phyloP scores from a whole-genome alignment of 2,113 vertebrate genomes.

The Lepisosteus osseus region DNA sequence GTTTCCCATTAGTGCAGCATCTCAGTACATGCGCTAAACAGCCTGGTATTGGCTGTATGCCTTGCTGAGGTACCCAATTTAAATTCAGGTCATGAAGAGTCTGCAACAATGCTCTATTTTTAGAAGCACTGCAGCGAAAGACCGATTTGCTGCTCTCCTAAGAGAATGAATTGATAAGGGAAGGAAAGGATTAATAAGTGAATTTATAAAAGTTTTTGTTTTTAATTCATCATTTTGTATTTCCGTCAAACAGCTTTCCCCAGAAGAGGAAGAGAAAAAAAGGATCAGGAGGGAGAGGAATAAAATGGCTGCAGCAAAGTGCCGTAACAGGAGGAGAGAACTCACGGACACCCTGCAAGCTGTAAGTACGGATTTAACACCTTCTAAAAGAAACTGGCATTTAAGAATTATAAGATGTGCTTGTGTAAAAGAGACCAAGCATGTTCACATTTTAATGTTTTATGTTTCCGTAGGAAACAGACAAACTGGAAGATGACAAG shows the following conservation, averaged over 20 bases:
- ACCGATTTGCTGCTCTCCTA: slow-evolving; percentile 48
- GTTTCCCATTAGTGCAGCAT: slow-evolving; percentile 40
- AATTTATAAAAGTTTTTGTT: slow-evolving; percentile 37
- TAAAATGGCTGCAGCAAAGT: slow-evolving; percentile 98
- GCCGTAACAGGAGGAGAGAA: slow-evolving; percentile 90
- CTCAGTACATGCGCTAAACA: slow-evolving; percentile 41
- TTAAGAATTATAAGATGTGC: too few relatives aligned
- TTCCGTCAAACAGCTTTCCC: slow-evolving; percentile 73
- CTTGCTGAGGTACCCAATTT: slow-evolving; percentile 57
- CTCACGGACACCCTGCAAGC: slow-evolving; percentile 91
- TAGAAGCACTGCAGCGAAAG: slow-evolving; percentile 65
- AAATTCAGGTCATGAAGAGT: slow-evolving; percentile 72
- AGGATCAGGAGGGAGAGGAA: slow-evolving; percentile 92
- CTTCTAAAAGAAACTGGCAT: slow-evolving; percentile 5
- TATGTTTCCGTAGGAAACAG: slow-evolving; percentile 79
- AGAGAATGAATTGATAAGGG: slow-evolving; percentile 33
- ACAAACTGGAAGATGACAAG: slow-evolving; percentile 89
- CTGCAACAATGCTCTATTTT: slow-evolving; percentile 76
- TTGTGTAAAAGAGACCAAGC: too few relatives aligned
- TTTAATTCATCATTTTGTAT: slow-evolving; percentile 40
- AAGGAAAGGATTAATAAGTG: slow-evolving; percentile 38
- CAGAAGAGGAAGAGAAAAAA: slow-evolving; percentile 94
- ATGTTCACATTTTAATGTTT: slow-evolving; percentile 11
- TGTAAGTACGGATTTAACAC: slow-evolving; percentile 67
- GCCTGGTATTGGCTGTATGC: slow-evolving; percentile 48